A percentile compares a stretch with the other conserved stretches of the same genome.
Evolutionary conservation across 2,888 invertebrate genomes (phyloP).

Genomic region (Anodontia alba): DNA sequence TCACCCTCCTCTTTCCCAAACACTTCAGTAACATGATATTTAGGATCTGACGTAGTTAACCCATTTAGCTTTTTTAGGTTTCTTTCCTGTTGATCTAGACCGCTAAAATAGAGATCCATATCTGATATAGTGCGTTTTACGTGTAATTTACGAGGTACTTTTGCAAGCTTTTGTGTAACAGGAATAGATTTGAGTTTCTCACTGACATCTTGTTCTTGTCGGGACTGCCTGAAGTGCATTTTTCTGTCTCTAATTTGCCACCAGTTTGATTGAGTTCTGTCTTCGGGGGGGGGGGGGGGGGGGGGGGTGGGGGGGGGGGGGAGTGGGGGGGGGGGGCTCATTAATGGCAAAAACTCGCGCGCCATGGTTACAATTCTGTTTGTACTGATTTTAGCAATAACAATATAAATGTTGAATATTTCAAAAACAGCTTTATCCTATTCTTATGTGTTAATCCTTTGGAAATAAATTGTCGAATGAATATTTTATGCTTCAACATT

Average conservation of each 20-base stretch:
- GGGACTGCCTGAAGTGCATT: too few species aligned
- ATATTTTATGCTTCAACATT: slow-evolving; percentile 10
- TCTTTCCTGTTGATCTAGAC: background rate
- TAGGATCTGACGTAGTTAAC: background rate
- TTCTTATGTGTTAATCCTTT: background rate
- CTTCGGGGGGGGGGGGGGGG: background rate
- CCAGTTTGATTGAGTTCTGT: background rate
- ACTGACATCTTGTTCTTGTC: background rate
- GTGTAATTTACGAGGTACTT: background rate
- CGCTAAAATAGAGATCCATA: background rate
- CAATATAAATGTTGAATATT: slow-evolving; percentile 13
- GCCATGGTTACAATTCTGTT: slow-evolving; percentile 27
- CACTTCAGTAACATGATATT: too few species aligned
- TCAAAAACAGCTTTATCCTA: background rate
- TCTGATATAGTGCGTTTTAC: background rate
- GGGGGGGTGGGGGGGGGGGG: background rate
- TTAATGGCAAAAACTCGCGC: slow-evolving; percentile 28
- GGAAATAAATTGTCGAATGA: slow-evolving; percentile 18
- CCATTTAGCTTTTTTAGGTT: background rate
- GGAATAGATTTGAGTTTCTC: background rate
- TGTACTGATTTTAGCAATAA: background rate
- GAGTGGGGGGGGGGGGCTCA: too few species aligned
- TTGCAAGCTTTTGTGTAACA: background rate
- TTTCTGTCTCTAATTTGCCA: background rate
- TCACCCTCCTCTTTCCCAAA: too few species aligned